Base-by-base conservation (phyloP, 2,888 invertebrate species). In the Cheilosia grossa region DNA sequence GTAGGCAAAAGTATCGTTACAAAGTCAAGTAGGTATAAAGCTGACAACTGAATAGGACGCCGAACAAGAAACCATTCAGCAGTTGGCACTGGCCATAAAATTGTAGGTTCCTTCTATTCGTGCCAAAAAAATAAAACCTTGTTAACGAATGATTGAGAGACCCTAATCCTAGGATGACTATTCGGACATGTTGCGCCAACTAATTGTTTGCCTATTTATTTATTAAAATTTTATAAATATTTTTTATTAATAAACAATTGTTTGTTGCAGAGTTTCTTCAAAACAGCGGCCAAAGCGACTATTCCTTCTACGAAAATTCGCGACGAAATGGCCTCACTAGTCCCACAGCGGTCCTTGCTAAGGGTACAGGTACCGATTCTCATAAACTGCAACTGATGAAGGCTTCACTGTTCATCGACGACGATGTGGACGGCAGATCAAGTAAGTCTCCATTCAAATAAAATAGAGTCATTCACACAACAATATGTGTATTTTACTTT, bases 331-430 rank as follows among this genome's bases (percentile, higher is more conserved):
- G 87, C 19, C 88, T 92, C 1, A 89, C 92, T n/a, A 94, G 94
- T 88, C 95, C 96, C 0, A 94, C 95, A 0, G 93, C 94, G 2
- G 93, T 94, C 56, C 89, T 95, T 82, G 95, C 95, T 0, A 92
- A 94, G 0, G 91, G 95, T n/a, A 93, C 94, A 66, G 93, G 94
- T 44, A 92, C 94, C 0, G 94, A 94, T 87, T 93, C 95, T 17
- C 95, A 95, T 87, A 94, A 94, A 88, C 93, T 97, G 37, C 97
- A 97, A 89, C 92, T 96, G 0, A 97, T 97, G 97, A 97, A 97
- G 90, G 96, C 96, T 0, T 96, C 96, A 0, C 94, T 97, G 64
- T 97, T 92, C 64, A 85, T 89, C 13, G 91, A 90, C 0, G 90
- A 91, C 58, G 90, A 89, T 53, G 87, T 88, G 54, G 91, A 91